Conservation (phyloP, 2,888 invertebrate genomes). For the Perizoma affinitatum region DNA sequence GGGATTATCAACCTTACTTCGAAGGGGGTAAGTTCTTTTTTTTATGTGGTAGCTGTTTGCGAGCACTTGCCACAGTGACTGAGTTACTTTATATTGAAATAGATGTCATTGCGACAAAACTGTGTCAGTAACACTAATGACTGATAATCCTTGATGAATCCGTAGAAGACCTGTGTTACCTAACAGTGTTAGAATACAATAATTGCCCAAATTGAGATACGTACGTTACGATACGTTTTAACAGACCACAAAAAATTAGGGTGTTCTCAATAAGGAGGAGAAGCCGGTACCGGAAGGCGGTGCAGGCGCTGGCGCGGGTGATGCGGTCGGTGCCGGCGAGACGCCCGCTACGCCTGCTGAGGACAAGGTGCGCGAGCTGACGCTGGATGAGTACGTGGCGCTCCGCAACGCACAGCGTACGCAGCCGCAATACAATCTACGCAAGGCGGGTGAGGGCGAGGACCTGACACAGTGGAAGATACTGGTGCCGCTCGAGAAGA, state of each 20-base stretch:
- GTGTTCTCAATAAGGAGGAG: too few species aligned
- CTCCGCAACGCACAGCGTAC: constrained; percentile 90
- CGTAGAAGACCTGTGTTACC: constrained; percentile 6
- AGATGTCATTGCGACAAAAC: constrained; percentile 56
- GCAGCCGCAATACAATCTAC: constrained; percentile 94
- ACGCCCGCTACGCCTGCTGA: constrained; percentile 84
- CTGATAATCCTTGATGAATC: constrained; percentile 10
- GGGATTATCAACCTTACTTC: constrained; percentile 25
- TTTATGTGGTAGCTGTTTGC: constrained; percentile 10
- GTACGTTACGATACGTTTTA: too few species aligned
- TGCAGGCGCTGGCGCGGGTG: constrained; percentile 66
- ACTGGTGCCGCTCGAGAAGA: constrained; percentile 91
- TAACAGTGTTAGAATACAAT: too few species aligned
- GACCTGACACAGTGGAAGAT: constrained; percentile 96
- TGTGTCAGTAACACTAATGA: constrained; percentile 46
- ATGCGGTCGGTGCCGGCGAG: constrained; percentile 67
- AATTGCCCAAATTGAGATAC: too few species aligned
- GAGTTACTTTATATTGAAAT: constrained; percentile 62
- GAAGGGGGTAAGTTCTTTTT: not conserved
- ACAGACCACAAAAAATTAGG: too few species aligned
- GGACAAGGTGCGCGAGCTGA: constrained; percentile 93
- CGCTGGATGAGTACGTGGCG: constrained; percentile 97
- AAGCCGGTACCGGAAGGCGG: constrained; percentile 77
- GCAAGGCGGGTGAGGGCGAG: constrained; percentile 97
- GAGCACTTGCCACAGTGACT: constrained; percentile 57